These are phyloP conservation scores for Xiphophorus couchianus DNA, from an alignment of 2,113 vertebrate species.

Conservation along the genomic window DNA sequence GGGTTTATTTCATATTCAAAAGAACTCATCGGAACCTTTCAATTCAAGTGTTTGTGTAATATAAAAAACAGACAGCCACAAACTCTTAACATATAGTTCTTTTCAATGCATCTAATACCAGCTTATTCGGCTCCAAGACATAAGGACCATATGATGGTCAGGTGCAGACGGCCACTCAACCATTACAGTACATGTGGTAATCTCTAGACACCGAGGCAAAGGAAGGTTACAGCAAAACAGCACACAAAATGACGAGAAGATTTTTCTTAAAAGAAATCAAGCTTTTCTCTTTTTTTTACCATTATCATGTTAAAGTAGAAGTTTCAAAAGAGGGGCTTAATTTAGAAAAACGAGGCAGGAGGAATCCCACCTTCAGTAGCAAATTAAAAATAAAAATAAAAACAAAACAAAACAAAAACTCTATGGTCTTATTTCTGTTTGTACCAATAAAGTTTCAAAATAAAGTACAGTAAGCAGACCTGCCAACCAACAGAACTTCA, in stretches of 20 bases:
- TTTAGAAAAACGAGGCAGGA: slow-evolving; percentile 23
- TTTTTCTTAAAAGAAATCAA: slow-evolving; percentile 1
- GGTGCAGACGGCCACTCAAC: slow-evolving; percentile 51
- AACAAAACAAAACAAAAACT: background rate
- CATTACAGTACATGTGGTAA: slow-evolving; percentile 61
- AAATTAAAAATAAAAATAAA: slow-evolving; percentile 11
- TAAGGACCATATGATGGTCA: slow-evolving; percentile 73
- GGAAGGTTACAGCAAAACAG: slow-evolving; percentile 30
- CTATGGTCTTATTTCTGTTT: slow-evolving; percentile 13
- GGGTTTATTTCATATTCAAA: slow-evolving; percentile 56
- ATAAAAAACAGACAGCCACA: slow-evolving; percentile 46
- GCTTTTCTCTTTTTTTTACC: background rate
- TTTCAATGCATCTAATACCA: slow-evolving; percentile 14
- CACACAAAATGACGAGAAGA: slow-evolving; percentile 30
- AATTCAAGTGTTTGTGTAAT: slow-evolving; percentile 53
- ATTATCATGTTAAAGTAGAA: slow-evolving; percentile 34
- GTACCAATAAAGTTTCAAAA: slow-evolving; percentile 49
- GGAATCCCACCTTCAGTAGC: slow-evolving; percentile 57
- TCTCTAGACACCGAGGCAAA: slow-evolving; percentile 44
- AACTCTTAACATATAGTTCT: slow-evolving; percentile 32
- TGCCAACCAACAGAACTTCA: slow-evolving; percentile 31
- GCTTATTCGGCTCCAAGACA: slow-evolving; percentile 38
- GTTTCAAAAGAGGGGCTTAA: slow-evolving; percentile 23
- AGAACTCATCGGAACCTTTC: slow-evolving; percentile 40
- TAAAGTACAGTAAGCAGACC: slow-evolving; percentile 46